phyloP scores from a whole-genome alignment of 2,797 vertebrate species.

The Chrysolophus pictus region DNA sequence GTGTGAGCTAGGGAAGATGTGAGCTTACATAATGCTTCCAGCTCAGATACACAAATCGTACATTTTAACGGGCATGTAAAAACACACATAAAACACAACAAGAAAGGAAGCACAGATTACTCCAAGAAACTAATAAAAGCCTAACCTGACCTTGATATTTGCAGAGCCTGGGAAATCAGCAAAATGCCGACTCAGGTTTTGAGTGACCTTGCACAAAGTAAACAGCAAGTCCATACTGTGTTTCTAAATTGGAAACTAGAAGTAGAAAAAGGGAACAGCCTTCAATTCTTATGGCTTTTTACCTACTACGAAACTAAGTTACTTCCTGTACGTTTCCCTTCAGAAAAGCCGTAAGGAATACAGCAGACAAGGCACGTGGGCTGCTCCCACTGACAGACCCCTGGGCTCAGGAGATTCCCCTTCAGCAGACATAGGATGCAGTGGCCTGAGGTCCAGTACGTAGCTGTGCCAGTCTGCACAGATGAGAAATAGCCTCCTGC shows the following conservation, averaged over 20 bases:
- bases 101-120: conserved; percentile 17
- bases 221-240: conserved; percentile 31
- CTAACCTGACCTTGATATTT: conserved; percentile 52
- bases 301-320: conserved; percentile 57
- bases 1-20: background rate
- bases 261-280: conserved; percentile 64
- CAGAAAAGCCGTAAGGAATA: background rate
- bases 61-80: background rate
- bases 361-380: background rate
- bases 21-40: background rate
- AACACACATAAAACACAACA: background rate
- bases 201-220: conserved; percentile 67
- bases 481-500: background rate
- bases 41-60: background rate
- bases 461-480: background rate
- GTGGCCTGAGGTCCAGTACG: background rate
- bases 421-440: background rate
- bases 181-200: conserved; percentile 61
- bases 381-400: background rate
- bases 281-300: conserved; percentile 30
- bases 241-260: conserved; percentile 69
- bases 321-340: conserved; percentile 50
- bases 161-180: conserved; percentile 63
- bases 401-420: background rate
- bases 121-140: conserved; percentile 42